Evolutionary conservation across 2,797 vertebrate species (phyloP), one percentile per base, ranked within the genome.

Genomic region (Poecilia velifera): DNA sequence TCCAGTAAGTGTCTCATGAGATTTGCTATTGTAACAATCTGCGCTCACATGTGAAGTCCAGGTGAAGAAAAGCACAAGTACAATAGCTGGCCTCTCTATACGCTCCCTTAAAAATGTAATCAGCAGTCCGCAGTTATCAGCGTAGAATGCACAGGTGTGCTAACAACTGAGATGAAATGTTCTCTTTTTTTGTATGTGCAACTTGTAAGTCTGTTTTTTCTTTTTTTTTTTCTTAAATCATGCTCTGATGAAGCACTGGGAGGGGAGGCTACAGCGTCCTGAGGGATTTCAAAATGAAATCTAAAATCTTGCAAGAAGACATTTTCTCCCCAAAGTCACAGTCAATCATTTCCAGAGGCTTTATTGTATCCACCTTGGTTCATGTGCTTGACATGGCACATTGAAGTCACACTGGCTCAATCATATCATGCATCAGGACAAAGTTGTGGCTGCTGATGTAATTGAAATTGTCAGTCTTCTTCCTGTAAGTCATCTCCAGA

Each of bases 1-100:
- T 80, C 86, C 92, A 93, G 88, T 92, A 90, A 92, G 89, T 82
- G 82, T 84, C 91, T 90, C 93, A 82, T 83, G 91, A 93, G 93
- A 92, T 89, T 89, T 89, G 81, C 82, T 82, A 89, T 89, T 89
- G 91, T 93, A 88, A 89, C 90, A 92, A 84, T 47, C 73, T 62
- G 70, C 79, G 85, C 77, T 76, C 79, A 82, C 86, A 74, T 59
- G 14, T 81, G 80, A 87, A 88, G 81, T 83, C 76, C 87, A 93
- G 87, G 91, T 92, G 87, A 90, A 76, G 82, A 84, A 85, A 88
- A 88, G 86, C 64, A 80, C 55, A 51, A 79, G 80, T 85, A 85
- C 84, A 90, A 88, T 77, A 78, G 76, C 45, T 74, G 55, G 47
- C 51, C 51, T 72, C 88, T 89, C 90, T 88, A 76, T 78, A 55